phyloP scores from a whole-genome alignment of 2,113 vertebrate genomes.

The Podiceps cristatus region DNA sequence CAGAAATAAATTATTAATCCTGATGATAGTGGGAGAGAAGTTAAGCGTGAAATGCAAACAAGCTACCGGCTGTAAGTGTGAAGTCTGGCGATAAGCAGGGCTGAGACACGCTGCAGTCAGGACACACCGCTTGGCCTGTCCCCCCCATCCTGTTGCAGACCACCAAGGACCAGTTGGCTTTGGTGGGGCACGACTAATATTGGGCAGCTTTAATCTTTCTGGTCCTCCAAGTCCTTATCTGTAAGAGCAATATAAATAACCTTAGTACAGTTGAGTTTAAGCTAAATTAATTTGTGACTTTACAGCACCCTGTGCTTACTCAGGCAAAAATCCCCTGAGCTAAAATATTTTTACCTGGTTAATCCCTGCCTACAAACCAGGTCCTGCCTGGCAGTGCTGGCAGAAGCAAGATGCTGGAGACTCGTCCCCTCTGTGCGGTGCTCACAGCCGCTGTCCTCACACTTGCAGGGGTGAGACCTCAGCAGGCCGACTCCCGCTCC shows the following conservation, averaged over 20 bases:
- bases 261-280: not conserved
- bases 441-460: not conserved
- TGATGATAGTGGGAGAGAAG: not conserved
- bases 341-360: not conserved
- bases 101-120: not conserved
- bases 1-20: not conserved
- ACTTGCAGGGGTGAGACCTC: not conserved
- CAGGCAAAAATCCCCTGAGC: not conserved
- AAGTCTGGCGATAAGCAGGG: not conserved
- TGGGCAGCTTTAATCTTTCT: not conserved
- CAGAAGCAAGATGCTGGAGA: not conserved
- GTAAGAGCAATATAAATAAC: not conserved
- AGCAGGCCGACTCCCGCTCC: not conserved
- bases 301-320: not conserved
- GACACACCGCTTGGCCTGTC: not conserved
- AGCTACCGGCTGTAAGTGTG: not conserved
- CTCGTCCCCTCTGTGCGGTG: fast-evolving
- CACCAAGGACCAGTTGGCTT: not conserved
- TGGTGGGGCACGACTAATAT: not conserved
- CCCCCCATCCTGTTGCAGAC: not conserved
- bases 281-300: not conserved
- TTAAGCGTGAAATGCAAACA: not conserved
- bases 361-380: not conserved
- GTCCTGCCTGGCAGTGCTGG: not conserved
- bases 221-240: not conserved